Evolutionary conservation across 2,888 invertebrate genomes (phyloP), one percentile per base, ranked within the genome.

Genomic region (Sesia apiformis): DNA sequence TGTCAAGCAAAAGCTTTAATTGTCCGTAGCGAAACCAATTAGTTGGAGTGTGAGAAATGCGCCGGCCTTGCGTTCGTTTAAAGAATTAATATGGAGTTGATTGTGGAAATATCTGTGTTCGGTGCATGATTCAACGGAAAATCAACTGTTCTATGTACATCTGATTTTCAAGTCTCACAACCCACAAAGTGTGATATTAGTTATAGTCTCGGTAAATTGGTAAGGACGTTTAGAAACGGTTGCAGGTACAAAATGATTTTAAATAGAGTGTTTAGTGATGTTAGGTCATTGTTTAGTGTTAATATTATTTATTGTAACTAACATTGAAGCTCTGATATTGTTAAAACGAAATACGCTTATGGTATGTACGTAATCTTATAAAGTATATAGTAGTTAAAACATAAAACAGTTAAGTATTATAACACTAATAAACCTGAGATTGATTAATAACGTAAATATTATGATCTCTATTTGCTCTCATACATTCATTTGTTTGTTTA

Each of bases 1-100:
- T 71, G 79, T 65, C 68, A 66, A 72, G 74, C 74, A 70, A 76
- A 73, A 85, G 87, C 86, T 85, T 87, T 86, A 86, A 87, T 83
- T 79, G 80, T 81, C 70, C 67, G 69, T 77, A 78, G 76, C 76
- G 70, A 74, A 74, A 72, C 70, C 70, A 66, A 76, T 73, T 68
- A 69, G 69, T 57, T 64, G 66, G 65, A 72, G 66, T 66, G 63
- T 70, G 69, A 66, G 64, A 64, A 63, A 68, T 69, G 64, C 61
- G 69, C 66, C 66, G 73, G 70, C 73, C 72, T 74, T 74, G 72
- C 70, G 64, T 67, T 67, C 59, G 59, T 61, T 60, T 57, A 59
- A 65, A 54, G 55, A 57, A 59, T 66, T 64, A 61, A 61, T 64
- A 55, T 61, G 58, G 58, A 59, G 60, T 56, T 60, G 57, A 57